A percentile compares a stretch with the other conserved stretches of the same genome.
These are phyloP conservation scores for Tragelaphus buxtoni DNA, from an alignment of 2,113 vertebrate species.

Conservation along the genomic window DNA sequence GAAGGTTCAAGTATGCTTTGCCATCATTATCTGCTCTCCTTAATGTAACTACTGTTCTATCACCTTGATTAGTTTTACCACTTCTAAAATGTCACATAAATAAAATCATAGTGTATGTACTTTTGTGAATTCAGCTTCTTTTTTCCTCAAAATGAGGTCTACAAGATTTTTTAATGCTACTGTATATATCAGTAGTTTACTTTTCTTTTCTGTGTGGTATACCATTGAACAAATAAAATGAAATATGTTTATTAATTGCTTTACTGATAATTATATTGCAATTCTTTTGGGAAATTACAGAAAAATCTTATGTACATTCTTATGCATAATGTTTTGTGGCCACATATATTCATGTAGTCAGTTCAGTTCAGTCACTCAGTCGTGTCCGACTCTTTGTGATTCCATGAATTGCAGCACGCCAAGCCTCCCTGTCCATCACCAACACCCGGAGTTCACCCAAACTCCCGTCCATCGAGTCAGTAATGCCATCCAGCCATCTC, in stretches of 20 bases:
- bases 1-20: background rate
- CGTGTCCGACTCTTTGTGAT: rapidly evolving
- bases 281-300: background rate
- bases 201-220: background rate
- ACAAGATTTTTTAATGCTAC: background rate
- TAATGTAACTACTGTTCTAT: background rate
- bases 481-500: no score
- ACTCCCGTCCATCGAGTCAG: rapidly evolving
- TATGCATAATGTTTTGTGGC: background rate
- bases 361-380: no score
- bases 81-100: background rate
- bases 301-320: background rate
- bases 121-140: background rate
- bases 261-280: background rate
- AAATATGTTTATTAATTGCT: background rate
- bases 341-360: background rate
- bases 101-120: background rate
- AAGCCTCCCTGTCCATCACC: no score
- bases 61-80: background rate
- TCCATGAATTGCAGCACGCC: no score
- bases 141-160: background rate
- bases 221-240: background rate
- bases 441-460: no score
- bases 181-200: background rate
- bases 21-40: background rate